Percentiles rank a stretch among this genome's conserved stretches.
phyloP scores from a whole-genome alignment of 2,797 vertebrate genomes.

The Trachops cirrhosus region DNA sequence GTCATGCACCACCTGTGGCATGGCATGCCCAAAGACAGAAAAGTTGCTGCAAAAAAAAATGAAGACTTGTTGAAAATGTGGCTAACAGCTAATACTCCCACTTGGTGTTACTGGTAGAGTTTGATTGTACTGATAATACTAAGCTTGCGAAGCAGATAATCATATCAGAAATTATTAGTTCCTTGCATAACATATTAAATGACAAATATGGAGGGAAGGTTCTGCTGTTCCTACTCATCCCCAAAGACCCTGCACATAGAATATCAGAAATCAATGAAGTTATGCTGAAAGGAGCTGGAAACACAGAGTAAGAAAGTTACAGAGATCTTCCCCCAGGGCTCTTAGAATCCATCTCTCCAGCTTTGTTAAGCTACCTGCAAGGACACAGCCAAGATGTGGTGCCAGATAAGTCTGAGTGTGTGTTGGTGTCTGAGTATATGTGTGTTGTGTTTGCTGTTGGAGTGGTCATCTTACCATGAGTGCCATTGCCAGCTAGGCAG shows the following conservation, averaged over 20 bases:
- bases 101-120: constrained; percentile 91
- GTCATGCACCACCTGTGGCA: not conserved
- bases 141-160: constrained; percentile 94
- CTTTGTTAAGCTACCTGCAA: constrained; percentile 87
- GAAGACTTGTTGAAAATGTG: constrained; percentile 94
- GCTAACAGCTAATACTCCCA: constrained; percentile 94
- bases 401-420: constrained; percentile 88
- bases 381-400: constrained; percentile 87
- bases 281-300: constrained; percentile 90
- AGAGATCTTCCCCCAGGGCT: constrained; percentile 87
- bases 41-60: constrained; percentile 95
- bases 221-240: constrained; percentile 91
- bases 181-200: constrained; percentile 87
- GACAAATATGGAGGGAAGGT: constrained; percentile 96
- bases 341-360: constrained; percentile 89
- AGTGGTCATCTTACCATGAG: constrained; percentile 87
- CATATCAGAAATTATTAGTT: constrained; percentile 85
- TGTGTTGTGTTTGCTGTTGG: constrained; percentile 80
- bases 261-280: constrained; percentile 93
- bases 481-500: constrained; percentile 88
- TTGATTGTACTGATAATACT: constrained; percentile 97
- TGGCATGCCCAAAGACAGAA: constrained; percentile 88
- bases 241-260: constrained; percentile 91
- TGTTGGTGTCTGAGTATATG: constrained; percentile 83
- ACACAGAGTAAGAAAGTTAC: constrained; percentile 91